Base-by-base conservation (phyloP, 2,888 invertebrate genomes). In the Erebia ligea region DNA sequence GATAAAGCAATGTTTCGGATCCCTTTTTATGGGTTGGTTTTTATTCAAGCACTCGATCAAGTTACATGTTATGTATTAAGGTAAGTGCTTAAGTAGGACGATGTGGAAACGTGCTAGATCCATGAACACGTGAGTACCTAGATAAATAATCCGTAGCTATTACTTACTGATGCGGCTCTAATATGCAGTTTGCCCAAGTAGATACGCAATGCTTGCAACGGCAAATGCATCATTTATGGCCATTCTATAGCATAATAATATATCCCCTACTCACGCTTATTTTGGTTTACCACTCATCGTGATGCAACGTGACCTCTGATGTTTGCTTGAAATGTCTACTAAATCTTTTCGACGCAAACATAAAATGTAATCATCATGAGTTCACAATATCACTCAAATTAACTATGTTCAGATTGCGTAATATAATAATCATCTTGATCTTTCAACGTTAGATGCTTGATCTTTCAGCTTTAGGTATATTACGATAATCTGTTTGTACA, bases 301-400 rank as follows among this genome's bases (percentile, higher is more conserved):
- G 68, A 63, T 69, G 73, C 71, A 73, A 73, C 63, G 42, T 64
- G 68, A 63, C 69, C 67, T 71, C 68, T 63, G 34, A 34, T 34
- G 48, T 67, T 57, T 57, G 21, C 63, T 62, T 42, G 61, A 63
- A 70, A 45, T 13, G 45, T 45, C 11, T 67, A 67, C 21, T 68
- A 15, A 34, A 52, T 21, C 67, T 59, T 50, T 61, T 68, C 68
- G 54, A 62, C 61, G 45, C 66, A 21, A 62, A 6, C 19, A 45
- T 45, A 56, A 57, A 52, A 52, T 63, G 52, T 56, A 65, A 56
- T 66, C 66, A 66, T 40, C 57, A 56, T 66, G 66, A 66, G 56
- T 56, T 57, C 40, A 66, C 54, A 66, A 21, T 57, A 45, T 66
- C 56, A 56, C 66, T 56, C 9, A 56, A 45, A 57, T 56, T 56